Evolutionary conservation across 2,888 invertebrate genomes (phyloP).

Genomic region (Drosophila macrothrix): DNA sequence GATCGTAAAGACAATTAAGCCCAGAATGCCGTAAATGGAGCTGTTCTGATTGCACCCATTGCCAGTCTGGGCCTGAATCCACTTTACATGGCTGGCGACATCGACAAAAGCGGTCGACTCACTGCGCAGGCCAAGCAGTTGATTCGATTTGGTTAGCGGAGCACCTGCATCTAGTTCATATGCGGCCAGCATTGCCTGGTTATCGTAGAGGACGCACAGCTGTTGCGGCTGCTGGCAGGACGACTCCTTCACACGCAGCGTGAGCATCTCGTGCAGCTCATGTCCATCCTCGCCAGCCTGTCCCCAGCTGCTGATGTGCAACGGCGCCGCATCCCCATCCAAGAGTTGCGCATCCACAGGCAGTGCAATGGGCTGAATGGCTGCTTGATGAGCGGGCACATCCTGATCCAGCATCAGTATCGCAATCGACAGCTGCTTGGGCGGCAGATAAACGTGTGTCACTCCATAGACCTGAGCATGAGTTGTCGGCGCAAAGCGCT

Average conservation of each 20-base stretch:
- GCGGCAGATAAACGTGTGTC: conserved; percentile 77
- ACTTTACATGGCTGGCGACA: conserved; percentile 63
- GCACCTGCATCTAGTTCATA: conserved; percentile 59
- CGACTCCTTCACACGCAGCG: conserved; percentile 21
- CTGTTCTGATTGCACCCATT: conserved; percentile 78
- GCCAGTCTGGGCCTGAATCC: conserved; percentile 72
- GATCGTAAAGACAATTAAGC: conserved; percentile 72
- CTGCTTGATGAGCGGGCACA: conserved; percentile 59
- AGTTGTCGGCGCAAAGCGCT: conserved; percentile 58
- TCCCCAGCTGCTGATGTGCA: conserved; percentile 66
- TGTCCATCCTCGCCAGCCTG: conserved; percentile 24
- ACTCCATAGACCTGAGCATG: conserved; percentile 68
- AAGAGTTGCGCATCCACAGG: conserved; percentile 10
- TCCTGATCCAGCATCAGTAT: conserved; percentile 80
- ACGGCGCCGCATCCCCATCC: neutral
- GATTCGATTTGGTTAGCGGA: conserved; percentile 55
- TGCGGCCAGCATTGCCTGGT: neutral
- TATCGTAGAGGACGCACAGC: conserved; percentile 35
- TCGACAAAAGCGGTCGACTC: conserved; percentile 44
- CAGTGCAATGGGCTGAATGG: conserved; percentile 71
- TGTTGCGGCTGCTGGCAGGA: conserved; percentile 21
- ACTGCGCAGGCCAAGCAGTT: conserved; percentile 44
- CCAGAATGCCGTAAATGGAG: conserved; percentile 80
- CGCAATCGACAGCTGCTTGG: conserved; percentile 68
- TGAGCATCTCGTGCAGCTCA: conserved; percentile 57